Evolutionary conservation across 2,797 vertebrate species (phyloP).

Genomic region (Anomalospiza imberbis): DNA sequence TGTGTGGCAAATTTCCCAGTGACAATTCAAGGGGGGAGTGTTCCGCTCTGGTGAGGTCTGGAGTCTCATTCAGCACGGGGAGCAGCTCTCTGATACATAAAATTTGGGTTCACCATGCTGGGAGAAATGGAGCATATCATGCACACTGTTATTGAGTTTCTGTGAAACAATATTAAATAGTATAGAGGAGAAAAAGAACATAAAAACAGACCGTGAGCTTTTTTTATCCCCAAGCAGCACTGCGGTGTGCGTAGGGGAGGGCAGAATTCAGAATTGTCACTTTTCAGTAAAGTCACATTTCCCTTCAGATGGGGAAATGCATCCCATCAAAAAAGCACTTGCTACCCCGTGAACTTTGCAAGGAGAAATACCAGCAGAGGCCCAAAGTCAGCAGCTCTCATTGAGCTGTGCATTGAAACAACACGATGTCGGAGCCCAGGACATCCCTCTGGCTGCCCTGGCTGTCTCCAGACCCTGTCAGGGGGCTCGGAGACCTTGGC

Average conservation of each 20-base stretch:
- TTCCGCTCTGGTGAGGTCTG: background rate
- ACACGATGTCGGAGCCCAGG: too few species aligned
- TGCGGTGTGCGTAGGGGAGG: background rate
- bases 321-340: background rate
- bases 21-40: background rate
- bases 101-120: background rate
- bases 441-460: too few species aligned
- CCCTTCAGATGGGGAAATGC: background rate
- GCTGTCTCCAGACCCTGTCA: too few species aligned
- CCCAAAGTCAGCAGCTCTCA: background rate
- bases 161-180: background rate
- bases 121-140: background rate
- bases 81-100: background rate
- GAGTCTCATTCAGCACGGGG: background rate
- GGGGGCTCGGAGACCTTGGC: too few species aligned
- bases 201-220: background rate
- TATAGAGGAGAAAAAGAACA: background rate
- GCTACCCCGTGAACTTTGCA: rapidly evolving
- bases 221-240: background rate
- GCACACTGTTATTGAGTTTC: background rate
- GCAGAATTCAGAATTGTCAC: background rate
- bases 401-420: background rate
- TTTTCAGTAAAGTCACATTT: background rate
- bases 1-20: background rate
- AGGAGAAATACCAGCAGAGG: background rate